These are phyloP conservation scores for Hirtodrosophila cameraria DNA, from an alignment of 2,888 invertebrate genomes.

Conservation along the genomic window DNA sequence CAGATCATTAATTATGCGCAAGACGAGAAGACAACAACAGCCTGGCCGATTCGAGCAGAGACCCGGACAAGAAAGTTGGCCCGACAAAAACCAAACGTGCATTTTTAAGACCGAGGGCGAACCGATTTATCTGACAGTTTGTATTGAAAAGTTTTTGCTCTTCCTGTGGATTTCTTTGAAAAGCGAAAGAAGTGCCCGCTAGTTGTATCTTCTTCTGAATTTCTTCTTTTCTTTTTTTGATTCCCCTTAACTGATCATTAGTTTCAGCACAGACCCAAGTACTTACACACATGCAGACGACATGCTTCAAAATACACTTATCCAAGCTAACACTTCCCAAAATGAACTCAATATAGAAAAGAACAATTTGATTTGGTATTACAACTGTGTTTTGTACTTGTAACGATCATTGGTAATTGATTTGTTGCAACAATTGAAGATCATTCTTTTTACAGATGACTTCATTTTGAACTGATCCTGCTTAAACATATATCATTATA, in stretches of 20 bases:
- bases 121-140: constrained; percentile 67
- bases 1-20: constrained; percentile 83
- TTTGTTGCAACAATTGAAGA: constrained; percentile 28
- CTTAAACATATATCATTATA: background rate
- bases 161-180: constrained; percentile 74
- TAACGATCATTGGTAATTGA: constrained; percentile 51
- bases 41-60: constrained; percentile 5
- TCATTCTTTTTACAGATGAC: constrained; percentile 12
- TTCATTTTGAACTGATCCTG: constrained; percentile 3
- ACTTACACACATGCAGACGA: constrained; percentile 37
- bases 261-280: constrained; percentile 25
- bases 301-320: constrained; percentile 53
- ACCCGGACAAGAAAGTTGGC: constrained; percentile 26
- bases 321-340: constrained; percentile 58
- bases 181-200: constrained; percentile 60
- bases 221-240: constrained; percentile 28
- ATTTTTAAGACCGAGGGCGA: constrained; percentile 40
- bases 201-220: constrained; percentile 1
- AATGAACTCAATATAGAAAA: constrained; percentile 29
- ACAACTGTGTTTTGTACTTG: constrained; percentile 38
- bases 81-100: constrained; percentile 11
- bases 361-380: constrained; percentile 61
- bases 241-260: constrained; percentile 66
- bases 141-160: constrained; percentile 73
- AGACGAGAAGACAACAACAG: constrained; percentile 60